Conservation (phyloP, 2,113 vertebrate species). For the Pollimyrus isidori region DNA sequence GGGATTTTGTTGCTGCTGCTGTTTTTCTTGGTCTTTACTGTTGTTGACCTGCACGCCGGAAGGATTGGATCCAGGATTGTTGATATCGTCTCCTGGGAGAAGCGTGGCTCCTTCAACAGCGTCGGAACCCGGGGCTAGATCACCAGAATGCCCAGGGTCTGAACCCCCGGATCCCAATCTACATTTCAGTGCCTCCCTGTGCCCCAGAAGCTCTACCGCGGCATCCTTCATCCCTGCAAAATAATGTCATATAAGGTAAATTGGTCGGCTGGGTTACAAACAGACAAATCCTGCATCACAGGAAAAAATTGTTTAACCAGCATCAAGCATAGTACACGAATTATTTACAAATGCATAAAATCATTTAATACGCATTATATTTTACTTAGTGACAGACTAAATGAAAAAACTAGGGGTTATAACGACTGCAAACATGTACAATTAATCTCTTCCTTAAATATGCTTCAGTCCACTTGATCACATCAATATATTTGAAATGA, state of each 20-base stretch:
- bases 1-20: slow-evolving; percentile 57
- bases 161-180: slow-evolving; percentile 77
- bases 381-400: slow-evolving; percentile 11
- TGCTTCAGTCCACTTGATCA: slow-evolving; percentile 50
- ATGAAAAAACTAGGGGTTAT: neutral
- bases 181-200: slow-evolving; percentile 89
- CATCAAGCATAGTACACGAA: neutral
- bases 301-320: neutral
- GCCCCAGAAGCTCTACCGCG: slow-evolving; percentile 82
- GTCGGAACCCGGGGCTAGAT: slow-evolving; percentile 76
- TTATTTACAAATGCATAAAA: slow-evolving; percentile 18
- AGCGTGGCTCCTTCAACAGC: slow-evolving; percentile 83
- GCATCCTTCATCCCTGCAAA: slow-evolving; percentile 91
- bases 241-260: slow-evolving; percentile 24
- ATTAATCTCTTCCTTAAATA: slow-evolving; percentile 51
- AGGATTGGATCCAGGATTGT: slow-evolving; percentile 73
- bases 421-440: slow-evolving; percentile 29
- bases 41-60: slow-evolving; percentile 70
- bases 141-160: slow-evolving; percentile 79
- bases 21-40: slow-evolving; percentile 80
- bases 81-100: slow-evolving; percentile 84
- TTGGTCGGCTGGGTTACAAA: neutral
- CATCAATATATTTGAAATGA: slow-evolving; percentile 54
- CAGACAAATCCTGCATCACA: slow-evolving; percentile 12
- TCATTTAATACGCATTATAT: neutral